Conservation (phyloP, 2,797 vertebrate genomes). For the Acanthurus tractus region DNA sequence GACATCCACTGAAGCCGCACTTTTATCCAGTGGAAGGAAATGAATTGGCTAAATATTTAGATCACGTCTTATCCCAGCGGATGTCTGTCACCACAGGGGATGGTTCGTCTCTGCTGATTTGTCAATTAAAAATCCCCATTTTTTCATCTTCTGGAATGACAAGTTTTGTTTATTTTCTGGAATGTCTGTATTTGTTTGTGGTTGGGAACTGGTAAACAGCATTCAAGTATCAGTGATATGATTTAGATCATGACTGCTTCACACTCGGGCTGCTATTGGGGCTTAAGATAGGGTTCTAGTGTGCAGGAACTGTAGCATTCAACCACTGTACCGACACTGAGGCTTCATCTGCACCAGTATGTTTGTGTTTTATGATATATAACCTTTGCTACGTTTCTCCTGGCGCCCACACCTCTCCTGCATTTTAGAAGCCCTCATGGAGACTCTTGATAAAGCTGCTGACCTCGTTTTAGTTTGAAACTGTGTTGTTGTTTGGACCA, state of each 20-base stretch:
- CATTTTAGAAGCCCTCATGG: too few species aligned
- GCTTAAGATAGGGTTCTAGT: neutral
- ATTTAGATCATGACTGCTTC: slow-evolving; percentile 43
- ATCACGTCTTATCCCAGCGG: slow-evolving; percentile 71
- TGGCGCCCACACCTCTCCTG: too few species aligned
- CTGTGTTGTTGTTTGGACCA: too few species aligned
- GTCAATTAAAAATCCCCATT: slow-evolving; percentile 50
- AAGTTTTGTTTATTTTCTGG: slow-evolving; percentile 76
- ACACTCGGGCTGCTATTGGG: neutral
- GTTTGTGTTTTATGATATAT: too few species aligned
- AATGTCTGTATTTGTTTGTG: slow-evolving; percentile 78
- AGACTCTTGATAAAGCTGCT: too few species aligned
- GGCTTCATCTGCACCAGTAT: too few species aligned
- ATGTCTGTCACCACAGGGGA: slow-evolving; percentile 70
- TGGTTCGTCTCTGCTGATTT: slow-evolving; percentile 57
- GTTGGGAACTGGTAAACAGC: slow-evolving; percentile 53
- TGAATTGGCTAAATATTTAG: slow-evolving; percentile 86
- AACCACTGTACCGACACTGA: too few species aligned
- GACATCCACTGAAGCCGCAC: slow-evolving; percentile 63
- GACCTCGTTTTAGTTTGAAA: too few species aligned
- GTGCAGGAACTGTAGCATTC: neutral
- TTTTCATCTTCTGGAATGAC: slow-evolving; percentile 44
- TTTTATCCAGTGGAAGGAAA: slow-evolving; percentile 77
- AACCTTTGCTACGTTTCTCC: too few species aligned
- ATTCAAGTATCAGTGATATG: slow-evolving; percentile 61